Percentiles rank a stretch among this genome's conserved stretches.
phyloP scores from a whole-genome alignment of 2,888 invertebrate genomes.

The Cerastoderma edule region DNA sequence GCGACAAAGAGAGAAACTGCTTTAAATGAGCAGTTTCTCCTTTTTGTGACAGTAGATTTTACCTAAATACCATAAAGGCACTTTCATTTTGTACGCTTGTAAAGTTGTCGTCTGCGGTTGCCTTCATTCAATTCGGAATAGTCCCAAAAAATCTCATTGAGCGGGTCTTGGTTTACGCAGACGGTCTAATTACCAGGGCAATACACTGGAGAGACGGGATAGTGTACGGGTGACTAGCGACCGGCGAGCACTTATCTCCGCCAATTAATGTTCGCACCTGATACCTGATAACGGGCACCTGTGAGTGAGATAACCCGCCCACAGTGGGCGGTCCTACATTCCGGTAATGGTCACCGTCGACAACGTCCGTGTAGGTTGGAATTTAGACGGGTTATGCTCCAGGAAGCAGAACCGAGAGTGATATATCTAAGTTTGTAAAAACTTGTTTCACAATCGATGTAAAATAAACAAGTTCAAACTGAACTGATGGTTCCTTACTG shows the following conservation, averaged over 20 bases:
- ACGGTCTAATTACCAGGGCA: constrained; percentile 1
- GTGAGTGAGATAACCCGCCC: constrained; percentile 39
- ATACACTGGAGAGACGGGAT: not conserved
- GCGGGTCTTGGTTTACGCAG: not conserved
- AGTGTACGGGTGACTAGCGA: not conserved
- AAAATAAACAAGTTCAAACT: not conserved
- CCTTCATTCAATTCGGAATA: not conserved
- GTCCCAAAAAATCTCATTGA: not conserved
- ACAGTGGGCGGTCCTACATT: not conserved
- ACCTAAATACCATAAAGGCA: not conserved
- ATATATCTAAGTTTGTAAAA: not conserved
- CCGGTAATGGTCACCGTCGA: not conserved
- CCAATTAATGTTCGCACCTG: constrained; percentile 39
- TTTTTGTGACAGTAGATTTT: not conserved
- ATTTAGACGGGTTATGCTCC: too few relatives aligned
- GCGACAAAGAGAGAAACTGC: not conserved
- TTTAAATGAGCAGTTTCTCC: not conserved
- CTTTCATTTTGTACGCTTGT: not conserved
- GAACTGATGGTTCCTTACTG: not conserved
- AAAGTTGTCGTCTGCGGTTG: not conserved
- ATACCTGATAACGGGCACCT: constrained; percentile 33
- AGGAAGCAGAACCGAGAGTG: too few relatives aligned
- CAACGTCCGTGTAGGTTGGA: too few relatives aligned
- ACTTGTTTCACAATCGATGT: not conserved
- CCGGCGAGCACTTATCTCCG: constrained; percentile 22